Evolutionary conservation across 1,140 invertebrate genomes (phyloP), one percentile per base, ranked within the genome.

Genomic region (Palaemon carinicauda): DNA sequence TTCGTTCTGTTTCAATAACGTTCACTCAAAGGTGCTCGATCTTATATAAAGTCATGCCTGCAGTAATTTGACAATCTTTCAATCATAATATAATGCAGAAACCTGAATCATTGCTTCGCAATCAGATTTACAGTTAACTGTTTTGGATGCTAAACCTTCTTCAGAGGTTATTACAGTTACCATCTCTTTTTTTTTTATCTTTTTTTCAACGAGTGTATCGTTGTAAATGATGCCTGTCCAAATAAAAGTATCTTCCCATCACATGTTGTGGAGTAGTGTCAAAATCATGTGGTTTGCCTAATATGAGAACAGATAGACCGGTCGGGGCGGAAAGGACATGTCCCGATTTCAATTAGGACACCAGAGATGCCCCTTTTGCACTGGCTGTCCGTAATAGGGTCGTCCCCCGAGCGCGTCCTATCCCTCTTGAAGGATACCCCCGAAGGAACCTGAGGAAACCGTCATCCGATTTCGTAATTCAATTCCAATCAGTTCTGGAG

Each of bases 261-360:
- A 69, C 82, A 78, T 53, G 75, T 41, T 85, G 82, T 41, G 74
- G 52, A 29, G 74, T 75, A 69, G 79, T 85, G 82, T 85, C 75
- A 85, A 79, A 85, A 79, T 85, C 82, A 85, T 85, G 82, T 79
- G 82, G 82, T 85, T 85, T 85, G 82, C 82, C 82, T 85, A 85
- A 85, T 85, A 85, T 85, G 82, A 85, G 82, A 85, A 78, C 51
- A 85, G 82, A 79, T 79, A 74, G 65, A 4, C 17, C 33, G 31
- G 41, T 85, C 51, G 53, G 82, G 56, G 82, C 54, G 71, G 31
- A 75, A 85, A 85, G 82, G 82, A 54, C 82, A 60, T 24, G 71
- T 41, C 41, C 51, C 17, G 52, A 41, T 29, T 14, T 51, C 24
- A 31, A 54, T 52, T 33, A 27, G 73, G 82, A 41, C 29, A 19